phyloP scores from a whole-genome alignment of 2,888 invertebrate genomes.

The Metacarcinus magister region DNA sequence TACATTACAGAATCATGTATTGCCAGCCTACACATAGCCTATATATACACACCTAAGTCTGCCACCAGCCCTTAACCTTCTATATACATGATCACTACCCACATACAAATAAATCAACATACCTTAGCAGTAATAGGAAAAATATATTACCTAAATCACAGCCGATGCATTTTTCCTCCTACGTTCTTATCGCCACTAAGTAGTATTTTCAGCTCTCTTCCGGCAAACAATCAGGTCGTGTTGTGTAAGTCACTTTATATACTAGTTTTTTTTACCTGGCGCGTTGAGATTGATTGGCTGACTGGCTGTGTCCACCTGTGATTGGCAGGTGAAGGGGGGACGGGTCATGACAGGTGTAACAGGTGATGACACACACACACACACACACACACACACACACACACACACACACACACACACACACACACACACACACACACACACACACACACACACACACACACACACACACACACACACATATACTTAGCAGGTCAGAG shows the following conservation, averaged over 20 bases:
- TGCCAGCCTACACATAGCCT: no score
- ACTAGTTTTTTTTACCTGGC: background rate
- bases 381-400: background rate
- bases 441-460: background rate
- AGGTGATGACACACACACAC: background rate
- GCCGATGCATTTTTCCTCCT: background rate
- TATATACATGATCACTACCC: no score
- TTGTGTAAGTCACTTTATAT: background rate
- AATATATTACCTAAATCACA: no score
- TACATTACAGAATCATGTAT: no score
- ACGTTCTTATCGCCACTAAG: background rate
- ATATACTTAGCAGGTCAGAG: constrained; percentile 29
- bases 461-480: background rate
- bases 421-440: constrained; percentile 13
- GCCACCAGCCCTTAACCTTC: no score
- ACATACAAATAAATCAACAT: no score
- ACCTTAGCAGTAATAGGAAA: no score
- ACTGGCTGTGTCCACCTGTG: background rate
- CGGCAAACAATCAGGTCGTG: background rate
- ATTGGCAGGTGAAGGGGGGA: constrained; percentile 13
- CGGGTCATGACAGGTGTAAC: constrained; percentile 13
- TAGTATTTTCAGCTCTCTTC: background rate
- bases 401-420: constrained; percentile 49
- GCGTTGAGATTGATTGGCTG: background rate
- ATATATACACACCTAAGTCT: no score